Conservation (phyloP, 2,113 vertebrate species). For the Nyctereutes procyonoides region DNA sequence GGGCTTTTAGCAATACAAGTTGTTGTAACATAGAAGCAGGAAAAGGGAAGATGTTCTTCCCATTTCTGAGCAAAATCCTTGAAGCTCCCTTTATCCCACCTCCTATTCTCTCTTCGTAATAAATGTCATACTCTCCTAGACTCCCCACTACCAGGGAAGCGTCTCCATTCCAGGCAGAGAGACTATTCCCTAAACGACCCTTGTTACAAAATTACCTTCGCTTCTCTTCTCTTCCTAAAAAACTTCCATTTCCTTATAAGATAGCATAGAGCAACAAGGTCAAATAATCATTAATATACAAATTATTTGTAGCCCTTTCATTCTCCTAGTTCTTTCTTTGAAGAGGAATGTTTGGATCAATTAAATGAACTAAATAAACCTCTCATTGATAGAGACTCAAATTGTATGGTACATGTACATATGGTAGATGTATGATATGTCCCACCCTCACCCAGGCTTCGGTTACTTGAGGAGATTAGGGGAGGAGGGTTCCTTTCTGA, state of each 20-base stretch:
- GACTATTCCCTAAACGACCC: neutral
- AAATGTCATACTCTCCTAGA: neutral
- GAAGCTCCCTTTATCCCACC: neutral
- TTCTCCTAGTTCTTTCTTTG: neutral
- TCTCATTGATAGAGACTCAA: neutral
- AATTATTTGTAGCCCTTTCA: neutral
- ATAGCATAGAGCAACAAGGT: neutral
- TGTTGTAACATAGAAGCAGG: neutral
- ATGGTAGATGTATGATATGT: neutral
- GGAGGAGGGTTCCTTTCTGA: neutral
- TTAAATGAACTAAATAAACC: neutral
- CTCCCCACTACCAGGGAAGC: neutral
- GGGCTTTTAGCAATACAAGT: neutral
- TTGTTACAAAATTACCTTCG: neutral
- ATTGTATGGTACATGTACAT: fast-evolving
- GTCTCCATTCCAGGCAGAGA: neutral
- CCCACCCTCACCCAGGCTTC: neutral
- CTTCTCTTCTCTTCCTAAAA: neutral
- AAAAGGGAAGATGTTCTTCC: neutral
- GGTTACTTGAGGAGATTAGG: neutral
- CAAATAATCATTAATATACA: neutral
- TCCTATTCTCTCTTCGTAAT: neutral
- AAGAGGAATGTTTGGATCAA: neutral
- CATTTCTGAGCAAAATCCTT: neutral
- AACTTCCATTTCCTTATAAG: neutral